Base-by-base conservation (phyloP, 2,888 invertebrate species). In the Stegana nigrithorax region DNA sequence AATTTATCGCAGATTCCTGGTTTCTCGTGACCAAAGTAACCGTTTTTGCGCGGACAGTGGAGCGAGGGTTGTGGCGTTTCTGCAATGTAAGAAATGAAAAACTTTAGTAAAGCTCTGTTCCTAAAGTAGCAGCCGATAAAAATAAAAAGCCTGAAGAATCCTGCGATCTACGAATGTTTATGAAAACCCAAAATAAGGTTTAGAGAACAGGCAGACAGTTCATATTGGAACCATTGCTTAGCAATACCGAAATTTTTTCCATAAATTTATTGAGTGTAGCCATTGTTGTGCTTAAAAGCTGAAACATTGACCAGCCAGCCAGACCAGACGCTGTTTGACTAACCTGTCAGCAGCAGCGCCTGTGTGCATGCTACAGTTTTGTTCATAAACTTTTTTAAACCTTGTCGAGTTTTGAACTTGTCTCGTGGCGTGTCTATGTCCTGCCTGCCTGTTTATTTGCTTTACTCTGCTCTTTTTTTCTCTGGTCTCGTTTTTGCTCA, bases 1-100 rank as follows among this genome's bases (percentile, higher is more conserved):
- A 95, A 95, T 80, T 91, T 93, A 82, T 93, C 93, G 81, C 96
- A 96, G 71, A 92, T 89, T 42, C 89, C 89, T 0, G 88, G 84
- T 65, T 94, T 91, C 78, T 92, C 92, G 83, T 95, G 95, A 0
- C 92, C 91, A 86, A 95, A 96, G 86, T 95, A 95, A 6, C 96
- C 96, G 83, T 96, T 91, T 83, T 90, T 91, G 57, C 95, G 90
- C 0, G 90, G 92, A 80, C 96, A 96, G 83, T 95, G 91, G 27
- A 88, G 82, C 0, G 90, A 87, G 0, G 93, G 89, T 66, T 90
- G 90, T 0, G 95, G 93, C 0, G 88, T 87, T 85, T 94, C 93
- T 93, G 86, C 58, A 81, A 79, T 61, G 19, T 6, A 6, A n/a
- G 57, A 57, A 50, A 26, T 25, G 53, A 63, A 45, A 65, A 53